phyloP scores from a whole-genome alignment of 1,140 invertebrate genomes.

The Armadillidium nasatum region DNA sequence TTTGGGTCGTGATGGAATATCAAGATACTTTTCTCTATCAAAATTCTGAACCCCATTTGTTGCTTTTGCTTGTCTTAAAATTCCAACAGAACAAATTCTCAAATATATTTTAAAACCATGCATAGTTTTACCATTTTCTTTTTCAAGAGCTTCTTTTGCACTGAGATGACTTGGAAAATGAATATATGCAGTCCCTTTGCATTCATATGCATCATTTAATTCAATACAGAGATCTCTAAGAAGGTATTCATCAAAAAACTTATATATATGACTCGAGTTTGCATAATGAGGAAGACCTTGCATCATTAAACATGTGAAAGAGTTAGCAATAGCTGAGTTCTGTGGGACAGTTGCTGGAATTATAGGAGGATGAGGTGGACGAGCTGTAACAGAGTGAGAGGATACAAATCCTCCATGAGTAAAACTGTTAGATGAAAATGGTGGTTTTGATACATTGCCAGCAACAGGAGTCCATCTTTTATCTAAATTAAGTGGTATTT shows the following conservation, averaged over 20 bases:
- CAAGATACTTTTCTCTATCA: conserved; percentile 19
- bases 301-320: conserved; percentile 27
- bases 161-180: conserved; percentile 23
- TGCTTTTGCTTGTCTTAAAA: conserved; percentile 21
- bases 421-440: background rate
- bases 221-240: conserved; percentile 25
- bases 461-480: background rate
- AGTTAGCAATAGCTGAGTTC: background rate
- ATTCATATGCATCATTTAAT: conserved; percentile 11
- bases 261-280: conserved; percentile 28
- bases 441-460: background rate
- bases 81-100: conserved; percentile 12
- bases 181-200: conserved; percentile 28
- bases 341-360: background rate
- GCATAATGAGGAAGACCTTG: conserved; percentile 23
- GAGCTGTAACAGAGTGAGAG: background rate
- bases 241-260: conserved; percentile 28
- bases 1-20: conserved; percentile 13
- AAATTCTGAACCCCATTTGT: conserved; percentile 10
- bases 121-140: conserved; percentile 22
- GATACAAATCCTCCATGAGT: background rate
- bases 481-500: background rate
- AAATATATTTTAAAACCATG: conserved; percentile 27
- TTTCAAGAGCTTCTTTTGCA: conserved; percentile 20
- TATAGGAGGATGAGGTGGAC: background rate